Percentiles rank a stretch among this genome's conserved stretches.
Evolutionary conservation across 2,888 invertebrate species (phyloP).

Genomic region (Thymelicus lineola): DNA sequence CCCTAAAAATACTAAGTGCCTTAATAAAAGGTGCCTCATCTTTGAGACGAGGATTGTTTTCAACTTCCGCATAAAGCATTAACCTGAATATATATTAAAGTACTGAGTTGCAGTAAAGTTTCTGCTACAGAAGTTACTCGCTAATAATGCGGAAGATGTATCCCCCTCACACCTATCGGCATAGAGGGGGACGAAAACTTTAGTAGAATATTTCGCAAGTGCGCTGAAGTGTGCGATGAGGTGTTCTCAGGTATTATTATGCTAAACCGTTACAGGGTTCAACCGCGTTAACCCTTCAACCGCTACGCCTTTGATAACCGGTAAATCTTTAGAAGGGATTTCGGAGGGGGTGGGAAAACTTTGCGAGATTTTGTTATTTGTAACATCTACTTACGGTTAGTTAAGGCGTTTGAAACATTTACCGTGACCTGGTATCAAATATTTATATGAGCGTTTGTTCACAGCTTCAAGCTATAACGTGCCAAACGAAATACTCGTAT

Average conservation of each 20-base stretch:
- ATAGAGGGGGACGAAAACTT: not conserved
- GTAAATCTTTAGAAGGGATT: constrained; percentile 27
- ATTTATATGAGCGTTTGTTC: no score
- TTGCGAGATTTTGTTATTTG: constrained; percentile 7
- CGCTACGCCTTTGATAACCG: constrained; percentile 28
- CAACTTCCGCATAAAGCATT: not conserved
- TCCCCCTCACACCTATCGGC: not conserved
- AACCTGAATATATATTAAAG: not conserved
- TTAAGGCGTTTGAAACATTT: not conserved
- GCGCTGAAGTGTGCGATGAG: constrained; percentile 30
- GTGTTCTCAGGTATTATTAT: constrained; percentile 33
- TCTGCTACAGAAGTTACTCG: not conserved
- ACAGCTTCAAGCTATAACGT: no score
- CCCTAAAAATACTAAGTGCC: no score
- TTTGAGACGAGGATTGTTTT: no score
- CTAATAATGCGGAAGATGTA: constrained; percentile 4
- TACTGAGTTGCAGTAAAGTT: no score
- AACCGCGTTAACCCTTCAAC: constrained; percentile 24
- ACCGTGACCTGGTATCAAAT: not conserved
- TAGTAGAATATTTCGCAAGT: constrained; percentile 18
- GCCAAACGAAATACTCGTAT: no score
- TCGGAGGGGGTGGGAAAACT: constrained; percentile 17
- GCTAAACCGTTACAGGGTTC: constrained; percentile 32
- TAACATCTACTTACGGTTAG: not conserved
- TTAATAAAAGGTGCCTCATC: no score